These are phyloP conservation scores for Pollimyrus isidori DNA, from an alignment of 2,113 vertebrate species.

Conservation along the genomic window DNA sequence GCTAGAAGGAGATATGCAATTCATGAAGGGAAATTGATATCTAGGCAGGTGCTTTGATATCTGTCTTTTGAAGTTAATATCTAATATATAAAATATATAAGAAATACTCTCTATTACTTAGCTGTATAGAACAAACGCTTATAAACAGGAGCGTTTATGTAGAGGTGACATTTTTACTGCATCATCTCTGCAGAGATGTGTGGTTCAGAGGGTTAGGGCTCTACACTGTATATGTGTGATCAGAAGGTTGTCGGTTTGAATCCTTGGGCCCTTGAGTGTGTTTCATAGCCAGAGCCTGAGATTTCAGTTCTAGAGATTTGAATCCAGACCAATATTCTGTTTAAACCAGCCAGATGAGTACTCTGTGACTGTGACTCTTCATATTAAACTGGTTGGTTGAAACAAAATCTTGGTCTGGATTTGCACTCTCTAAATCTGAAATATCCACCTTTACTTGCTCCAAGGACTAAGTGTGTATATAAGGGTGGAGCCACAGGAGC, in stretches of 20 bases:
- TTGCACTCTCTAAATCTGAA: too few species aligned
- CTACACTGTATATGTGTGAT: not conserved
- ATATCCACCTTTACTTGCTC: not conserved
- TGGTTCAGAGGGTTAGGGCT: not conserved
- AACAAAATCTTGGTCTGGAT: too few species aligned
- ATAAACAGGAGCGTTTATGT: not conserved
- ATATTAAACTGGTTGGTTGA: too few species aligned
- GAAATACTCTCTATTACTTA: not conserved
- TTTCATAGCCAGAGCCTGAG: not conserved
- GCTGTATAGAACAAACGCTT: not conserved
- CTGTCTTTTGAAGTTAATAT: not conserved
- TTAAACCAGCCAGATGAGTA: too few species aligned
- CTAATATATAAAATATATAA: not conserved
- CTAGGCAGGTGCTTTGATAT: not conserved
- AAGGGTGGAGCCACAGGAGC: not conserved
- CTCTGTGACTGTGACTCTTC: too few species aligned
- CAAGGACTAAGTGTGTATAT: not conserved
- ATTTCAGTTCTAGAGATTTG: too few species aligned
- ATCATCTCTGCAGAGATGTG: not conserved
- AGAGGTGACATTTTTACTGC: not conserved
- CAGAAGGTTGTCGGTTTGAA: not conserved
- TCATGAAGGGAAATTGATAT: not conserved
- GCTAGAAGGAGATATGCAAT: not conserved
- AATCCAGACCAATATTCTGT: too few species aligned
- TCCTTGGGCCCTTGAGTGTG: not conserved